phyloP scores from a whole-genome alignment of 2,113 vertebrate species.

The Suncus etruscus region DNA sequence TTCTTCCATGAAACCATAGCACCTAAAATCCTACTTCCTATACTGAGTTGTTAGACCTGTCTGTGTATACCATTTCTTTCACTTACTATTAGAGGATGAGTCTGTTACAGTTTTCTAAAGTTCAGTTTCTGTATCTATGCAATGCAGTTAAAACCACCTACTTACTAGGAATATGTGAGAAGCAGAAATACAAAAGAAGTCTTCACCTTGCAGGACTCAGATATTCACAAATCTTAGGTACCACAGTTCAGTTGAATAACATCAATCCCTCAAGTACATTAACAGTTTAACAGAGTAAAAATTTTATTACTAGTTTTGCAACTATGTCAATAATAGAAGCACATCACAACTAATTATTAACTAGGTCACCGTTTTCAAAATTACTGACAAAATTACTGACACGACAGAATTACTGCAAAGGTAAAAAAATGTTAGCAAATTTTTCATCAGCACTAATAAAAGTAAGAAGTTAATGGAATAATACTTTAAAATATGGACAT shows the following conservation, averaged over 20 bases:
- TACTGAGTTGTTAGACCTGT: constrained; percentile 16
- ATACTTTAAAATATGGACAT: background rate
- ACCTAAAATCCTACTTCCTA: constrained; percentile 27
- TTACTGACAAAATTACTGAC: background rate
- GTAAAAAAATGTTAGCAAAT: background rate
- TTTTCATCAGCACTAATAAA: background rate
- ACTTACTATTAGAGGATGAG: background rate
- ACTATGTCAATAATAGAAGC: constrained; percentile 35
- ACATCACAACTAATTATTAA: constrained; percentile 12
- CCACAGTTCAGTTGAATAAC: constrained; percentile 25
- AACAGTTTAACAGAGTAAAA: background rate
- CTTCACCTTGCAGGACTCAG: constrained; percentile 16
- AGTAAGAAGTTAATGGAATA: constrained; percentile 3
- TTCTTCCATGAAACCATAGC: constrained; percentile 17
- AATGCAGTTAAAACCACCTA: background rate
- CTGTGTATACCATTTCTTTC: constrained; percentile 17
- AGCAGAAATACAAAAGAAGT: constrained; percentile 44
- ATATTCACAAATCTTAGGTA: constrained; percentile 41
- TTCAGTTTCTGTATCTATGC: background rate
- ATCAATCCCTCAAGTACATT: background rate
- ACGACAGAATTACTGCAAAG: constrained; percentile 9
- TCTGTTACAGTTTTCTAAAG: constrained; percentile 18
- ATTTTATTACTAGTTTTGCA: background rate
- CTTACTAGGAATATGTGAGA: constrained; percentile 26
- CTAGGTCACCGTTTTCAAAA: constrained; percentile 51